A percentile compares a stretch with the other conserved stretches of the same genome.
Evolutionary conservation across 2,797 vertebrate species (phyloP).

Genomic region (Neosalanx taihuensis): DNA sequence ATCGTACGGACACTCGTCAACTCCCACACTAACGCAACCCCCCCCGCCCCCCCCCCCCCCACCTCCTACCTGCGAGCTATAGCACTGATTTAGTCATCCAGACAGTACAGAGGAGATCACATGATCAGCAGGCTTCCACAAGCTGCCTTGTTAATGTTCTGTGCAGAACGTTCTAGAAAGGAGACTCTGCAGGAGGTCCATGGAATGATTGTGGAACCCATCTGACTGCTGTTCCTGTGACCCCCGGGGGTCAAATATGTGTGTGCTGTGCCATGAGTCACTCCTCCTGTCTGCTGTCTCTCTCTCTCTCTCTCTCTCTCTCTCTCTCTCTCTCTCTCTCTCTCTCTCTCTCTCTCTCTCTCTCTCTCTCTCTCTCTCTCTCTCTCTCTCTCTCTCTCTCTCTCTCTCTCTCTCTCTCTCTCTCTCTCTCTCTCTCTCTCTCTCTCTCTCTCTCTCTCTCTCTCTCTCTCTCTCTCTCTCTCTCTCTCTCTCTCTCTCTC

Average conservation of each 20-base stretch:
- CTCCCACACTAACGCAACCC: neutral
- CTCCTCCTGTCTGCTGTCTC: constrained; percentile 13
- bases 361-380: constrained; percentile 3
- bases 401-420: no score
- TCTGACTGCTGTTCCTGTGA: constrained; percentile 66
- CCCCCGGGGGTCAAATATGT: constrained; percentile 44
- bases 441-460: no score
- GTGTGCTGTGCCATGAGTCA: constrained; percentile 55
- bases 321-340: constrained; percentile 55
- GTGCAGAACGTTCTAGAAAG: neutral
- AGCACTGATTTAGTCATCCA: no score
- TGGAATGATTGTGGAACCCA: constrained; percentile 69
- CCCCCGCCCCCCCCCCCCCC: neutral
- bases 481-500: no score
- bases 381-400: no score
- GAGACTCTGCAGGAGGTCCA: constrained; percentile 29
- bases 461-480: no score
- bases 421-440: no score
- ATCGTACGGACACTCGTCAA: no score
- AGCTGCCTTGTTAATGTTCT: neutral
- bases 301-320: constrained; percentile 34
- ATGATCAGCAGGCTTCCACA: neutral
- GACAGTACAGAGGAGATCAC: neutral
- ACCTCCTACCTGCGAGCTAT: neutral
- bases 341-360: constrained; percentile 35